A percentile compares a stretch with the other conserved stretches of the same genome.
phyloP scores from a whole-genome alignment of 2,888 invertebrate genomes.

The Stenodera caucasica region DNA sequence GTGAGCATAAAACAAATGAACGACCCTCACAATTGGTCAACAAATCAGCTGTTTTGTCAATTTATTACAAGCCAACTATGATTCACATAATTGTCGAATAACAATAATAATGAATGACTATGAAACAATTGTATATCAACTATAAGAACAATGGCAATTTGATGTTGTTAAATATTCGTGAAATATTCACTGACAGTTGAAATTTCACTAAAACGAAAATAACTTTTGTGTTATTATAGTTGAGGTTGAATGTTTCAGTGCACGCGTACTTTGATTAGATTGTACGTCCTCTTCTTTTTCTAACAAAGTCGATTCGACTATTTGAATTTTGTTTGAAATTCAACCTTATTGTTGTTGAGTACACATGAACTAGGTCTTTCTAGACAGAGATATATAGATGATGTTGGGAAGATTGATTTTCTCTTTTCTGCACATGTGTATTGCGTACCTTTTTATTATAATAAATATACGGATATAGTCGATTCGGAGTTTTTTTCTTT shows the following conservation, averaged over 20 bases:
- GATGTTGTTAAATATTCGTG: neutral
- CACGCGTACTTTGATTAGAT: slow-evolving; percentile 5
- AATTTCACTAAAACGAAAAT: slow-evolving; percentile 30
- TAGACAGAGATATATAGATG: neutral
- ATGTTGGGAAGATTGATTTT: slow-evolving; percentile 27
- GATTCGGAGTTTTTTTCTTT: too few relatives aligned
- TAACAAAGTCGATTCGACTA: neutral
- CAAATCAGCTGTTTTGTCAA: neutral
- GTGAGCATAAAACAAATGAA: neutral
- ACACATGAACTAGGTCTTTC: slow-evolving; percentile 25
- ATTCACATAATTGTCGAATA: too few relatives aligned
- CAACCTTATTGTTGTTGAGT: slow-evolving; percentile 28
- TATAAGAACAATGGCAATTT: neutral
- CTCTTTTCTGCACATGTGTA: slow-evolving; percentile 27
- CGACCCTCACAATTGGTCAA: neutral
- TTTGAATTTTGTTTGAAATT: slow-evolving; percentile 7
- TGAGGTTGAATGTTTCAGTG: slow-evolving; percentile 11
- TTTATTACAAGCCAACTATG: neutral
- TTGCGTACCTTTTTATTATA: too few relatives aligned
- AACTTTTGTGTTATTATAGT: slow-evolving; percentile 12
- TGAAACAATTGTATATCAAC: too few relatives aligned
- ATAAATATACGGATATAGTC: too few relatives aligned
- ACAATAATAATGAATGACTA: neutral
- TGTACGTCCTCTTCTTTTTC: neutral
- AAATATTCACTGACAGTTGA: slow-evolving; percentile 12